These are phyloP conservation scores for Lophura nycthemera DNA, from an alignment of 2,113 vertebrate species.

Conservation along the genomic window DNA sequence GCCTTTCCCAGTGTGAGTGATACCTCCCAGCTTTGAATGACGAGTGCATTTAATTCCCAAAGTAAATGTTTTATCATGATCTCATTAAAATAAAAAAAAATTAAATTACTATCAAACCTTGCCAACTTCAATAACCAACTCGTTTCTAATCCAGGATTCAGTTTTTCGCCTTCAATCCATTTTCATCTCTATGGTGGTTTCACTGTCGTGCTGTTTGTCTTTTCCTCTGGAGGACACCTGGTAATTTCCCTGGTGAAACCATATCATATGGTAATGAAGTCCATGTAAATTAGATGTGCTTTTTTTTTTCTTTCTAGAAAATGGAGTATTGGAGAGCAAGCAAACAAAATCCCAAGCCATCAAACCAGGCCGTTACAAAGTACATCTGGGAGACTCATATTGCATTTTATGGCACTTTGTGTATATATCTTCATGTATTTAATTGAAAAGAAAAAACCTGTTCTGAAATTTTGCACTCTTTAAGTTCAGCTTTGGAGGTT, in stretches of 20 bases:
- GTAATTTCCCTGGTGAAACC: not conserved
- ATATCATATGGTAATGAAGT: not conserved
- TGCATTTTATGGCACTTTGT: not conserved
- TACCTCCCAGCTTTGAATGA: not conserved
- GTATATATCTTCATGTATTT: not conserved
- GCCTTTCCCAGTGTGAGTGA: not conserved
- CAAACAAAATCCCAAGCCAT: not conserved
- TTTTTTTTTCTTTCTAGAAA: not conserved
- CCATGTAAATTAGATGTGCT: not conserved
- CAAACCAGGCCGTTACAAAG: not conserved
- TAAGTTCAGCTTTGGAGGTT: not conserved
- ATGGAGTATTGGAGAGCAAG: not conserved
- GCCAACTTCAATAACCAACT: not conserved
- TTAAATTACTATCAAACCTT: not conserved
- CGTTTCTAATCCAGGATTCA: not conserved
- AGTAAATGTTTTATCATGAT: not conserved
- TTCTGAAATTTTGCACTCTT: not conserved
- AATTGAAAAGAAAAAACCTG: not conserved
- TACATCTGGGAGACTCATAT: not conserved
- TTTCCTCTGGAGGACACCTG: not conserved
- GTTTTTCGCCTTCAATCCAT: not conserved
- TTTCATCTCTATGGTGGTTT: not conserved
- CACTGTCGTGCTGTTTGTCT: not conserved
- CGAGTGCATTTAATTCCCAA: not conserved
- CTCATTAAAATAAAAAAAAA: not conserved